Base-by-base conservation (phyloP, 2,888 invertebrate species). In the Aelia acuminata region DNA sequence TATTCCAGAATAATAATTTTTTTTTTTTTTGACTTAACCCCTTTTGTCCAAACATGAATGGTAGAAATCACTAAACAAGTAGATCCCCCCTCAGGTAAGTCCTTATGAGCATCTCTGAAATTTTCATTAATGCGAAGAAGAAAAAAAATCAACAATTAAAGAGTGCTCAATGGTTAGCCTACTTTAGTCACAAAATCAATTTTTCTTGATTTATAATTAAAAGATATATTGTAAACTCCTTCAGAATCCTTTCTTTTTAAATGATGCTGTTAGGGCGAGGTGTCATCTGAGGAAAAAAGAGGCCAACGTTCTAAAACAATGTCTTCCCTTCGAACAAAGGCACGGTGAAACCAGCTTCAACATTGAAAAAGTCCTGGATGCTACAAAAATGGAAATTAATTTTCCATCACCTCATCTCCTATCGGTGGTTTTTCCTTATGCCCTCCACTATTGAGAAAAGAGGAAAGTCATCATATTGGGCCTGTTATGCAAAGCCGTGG, bases 251-350 rank as follows among this genome's bases (percentile, higher is more conserved):
- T 20, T 70, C 26, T 70, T 35, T 11, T 70, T 20, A 70, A 35
- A n/a, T 31, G 63, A 31, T 26, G 0, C 63, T 31, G 63, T 35
- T 31, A 70, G 35, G 63, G 63, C 63, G 80, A n/a, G 22, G 80
- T 80, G 22, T 43, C 80, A 43, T 11, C 10, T 20, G 70, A 15
- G n/a, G 53, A 53, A 75, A 43, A 75, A 75, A 75, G 75, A 39
- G 75, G 75, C 75, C 75, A 75, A 80, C 80, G 80, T 10, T 80
- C 80, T 80, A 80, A 80, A 80, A 80, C 80, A 80, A 80, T 80
- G 43, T 80, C 80, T 43, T 47, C 80, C 80, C 43, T 80, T 47
- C n/a, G 80, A 80, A 80, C 80, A 80, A 80, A 80, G 80, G 80
- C 80, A 8, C 1, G 80, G 43, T 80, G 80, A 80, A 80, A 80